Percentiles rank a stretch among this genome's conserved stretches.
phyloP scores from a whole-genome alignment of 1,140 invertebrate species.

The Drosophila littoralis region DNA sequence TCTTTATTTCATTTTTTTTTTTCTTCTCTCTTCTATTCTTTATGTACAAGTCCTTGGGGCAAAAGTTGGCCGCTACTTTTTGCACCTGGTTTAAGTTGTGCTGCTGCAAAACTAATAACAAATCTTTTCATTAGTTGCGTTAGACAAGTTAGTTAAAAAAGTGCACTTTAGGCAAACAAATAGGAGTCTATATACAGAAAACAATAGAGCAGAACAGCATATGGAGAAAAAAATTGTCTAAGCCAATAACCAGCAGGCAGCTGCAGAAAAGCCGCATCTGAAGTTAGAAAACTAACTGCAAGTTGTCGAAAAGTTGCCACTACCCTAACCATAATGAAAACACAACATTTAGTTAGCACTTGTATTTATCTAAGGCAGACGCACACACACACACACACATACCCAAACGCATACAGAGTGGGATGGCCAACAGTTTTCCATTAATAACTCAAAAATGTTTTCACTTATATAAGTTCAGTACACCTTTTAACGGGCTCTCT shows the following conservation, averaged over 20 bases:
- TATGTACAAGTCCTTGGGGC: conserved; percentile 57
- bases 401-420: too few species aligned
- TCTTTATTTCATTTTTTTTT: conserved; percentile 49
- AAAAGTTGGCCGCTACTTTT: conserved; percentile 60
- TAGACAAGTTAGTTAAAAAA: conserved; percentile 82
- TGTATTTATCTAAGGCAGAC: conserved; percentile 61
- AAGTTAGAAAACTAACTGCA: conserved; percentile 31
- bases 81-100: conserved; percentile 50
- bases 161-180: conserved; percentile 75
- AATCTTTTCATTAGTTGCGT: conserved; percentile 82
- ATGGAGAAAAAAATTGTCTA: conserved; percentile 50
- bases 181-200: conserved; percentile 40
- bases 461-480: conserved; percentile 66
- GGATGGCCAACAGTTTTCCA: conserved; percentile 62
- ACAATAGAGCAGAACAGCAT: conserved; percentile 12
- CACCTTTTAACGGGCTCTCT: conserved; percentile 33
- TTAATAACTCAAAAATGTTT: conserved; percentile 82
- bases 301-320: conserved; percentile 52
- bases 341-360: conserved; percentile 82
- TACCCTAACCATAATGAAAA: conserved; percentile 75
- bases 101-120: conserved; percentile 72
- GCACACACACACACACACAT: neutral
- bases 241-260: conserved; percentile 64
- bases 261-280: conserved; percentile 10
- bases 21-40: conserved; percentile 28